Base-by-base conservation (phyloP, 1,140 invertebrate species). In the Meloidogyne chitwoodi region DNA sequence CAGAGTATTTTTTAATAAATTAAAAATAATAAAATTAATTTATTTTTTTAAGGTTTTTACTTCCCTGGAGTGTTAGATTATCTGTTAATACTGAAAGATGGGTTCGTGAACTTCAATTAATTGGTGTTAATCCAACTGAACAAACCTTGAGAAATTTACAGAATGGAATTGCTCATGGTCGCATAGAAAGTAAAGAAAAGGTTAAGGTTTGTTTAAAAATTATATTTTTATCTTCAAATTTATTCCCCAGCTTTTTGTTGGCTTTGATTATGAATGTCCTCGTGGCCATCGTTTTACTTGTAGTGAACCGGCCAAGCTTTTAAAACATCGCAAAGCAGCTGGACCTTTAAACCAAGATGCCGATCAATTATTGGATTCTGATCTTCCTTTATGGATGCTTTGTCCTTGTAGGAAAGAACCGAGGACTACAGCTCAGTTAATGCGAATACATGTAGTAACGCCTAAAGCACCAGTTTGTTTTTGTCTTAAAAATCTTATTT, bases 231-330 rank as follows among this genome's bases (percentile, higher is more conserved):
- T 3, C n/a, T 61, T 0, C 65, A 44, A 11, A 10, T 74, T 76
- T 38, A 12, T 73, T n/a, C 83, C 65, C 22, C 34, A 97, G 88
- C 93, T 97, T 77, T 99, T 96, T 86, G 91, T 98, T 77, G 96
- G 96, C 1, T 92, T 94, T 80, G 96, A 98, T 85, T 98, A 98
- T 87, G 96, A 98, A 88, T 99, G 96, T 89, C 92, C 93, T 0
- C 87, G 93, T 62, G 96, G 96, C 1, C 95, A 98, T 88, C 90
- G 94, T 76, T 98, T 98, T 88, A 96, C 98, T 91, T 92, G 93
- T 85, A 92, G 93, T 19, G 91, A 91, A 1, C 93, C 94, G 24
- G 93, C 95, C 81, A 92, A 92, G 84, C 91, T 95, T 29, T 88
- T 95, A 19, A 92, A 93, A 83, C 92, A 92, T 1, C 91, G 91